Evolutionary conservation across 2,888 invertebrate genomes (phyloP), one percentile per base, ranked within the genome.

Genomic region (Anodontia alba): DNA sequence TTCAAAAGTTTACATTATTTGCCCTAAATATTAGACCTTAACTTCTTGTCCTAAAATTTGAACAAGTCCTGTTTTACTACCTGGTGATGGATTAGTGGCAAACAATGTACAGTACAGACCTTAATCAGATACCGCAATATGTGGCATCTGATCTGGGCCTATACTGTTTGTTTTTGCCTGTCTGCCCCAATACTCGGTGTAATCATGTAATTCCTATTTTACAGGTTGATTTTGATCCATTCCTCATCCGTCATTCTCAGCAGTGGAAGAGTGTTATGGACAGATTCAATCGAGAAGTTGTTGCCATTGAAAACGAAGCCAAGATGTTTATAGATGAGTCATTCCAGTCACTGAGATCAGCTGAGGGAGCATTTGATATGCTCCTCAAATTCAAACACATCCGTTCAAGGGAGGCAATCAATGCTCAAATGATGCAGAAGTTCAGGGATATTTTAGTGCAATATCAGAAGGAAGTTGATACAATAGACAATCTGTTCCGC

Each of bases 191-290:
- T n/a, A n/a, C n/a, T n/a, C n/a, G n/a, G n/a, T n/a, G n/a, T n/a
- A n/a, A n/a, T n/a, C n/a, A n/a, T n/a, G n/a, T n/a, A n/a, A n/a
- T n/a, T n/a, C n/a, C n/a, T 54, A 7, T 54, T 54, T 54, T 81
- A 84, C 96, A 96, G 85, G 96, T 98, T 0, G 97, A 97, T 92
- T 98, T 98, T 93, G 97, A 98, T 92, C 96, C 98, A 17, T 98
- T 97, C 93, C 96, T 96, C 42, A 96, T 96, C 74, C 96, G 96
- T 80, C 97, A 97, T 89, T 96, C 96, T 91, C 97, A 97, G 92
- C 97, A 97, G 91, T 98, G 98, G 98, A 97, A 97, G 83, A 97
- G 97, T 0, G 96, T 98, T 0, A 96, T 98, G 95, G 96, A 95
- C 0, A 96, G 96, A 84, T 98, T 98, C 92, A 96, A 97, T 94